Percentiles rank a stretch among this genome's conserved stretches.
These are phyloP conservation scores for Smittia aterrima DNA, from an alignment of 2,888 invertebrate species.

Conservation along the genomic window DNA sequence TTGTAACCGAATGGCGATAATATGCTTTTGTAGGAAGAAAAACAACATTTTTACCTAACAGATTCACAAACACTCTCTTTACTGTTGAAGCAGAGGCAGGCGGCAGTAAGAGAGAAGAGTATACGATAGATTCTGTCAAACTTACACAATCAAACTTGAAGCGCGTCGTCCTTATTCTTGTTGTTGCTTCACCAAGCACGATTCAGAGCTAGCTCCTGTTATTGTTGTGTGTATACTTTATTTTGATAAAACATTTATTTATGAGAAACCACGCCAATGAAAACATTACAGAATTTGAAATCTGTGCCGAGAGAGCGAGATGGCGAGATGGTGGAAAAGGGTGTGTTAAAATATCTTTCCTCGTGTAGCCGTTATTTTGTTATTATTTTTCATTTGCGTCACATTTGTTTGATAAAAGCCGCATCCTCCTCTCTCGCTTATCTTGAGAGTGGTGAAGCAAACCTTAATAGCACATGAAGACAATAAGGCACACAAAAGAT, in stretches of 20 bases:
- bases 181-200: conserved; percentile 9
- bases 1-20: conserved; percentile 42
- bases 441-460: not conserved
- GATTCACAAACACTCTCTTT: conserved; percentile 5
- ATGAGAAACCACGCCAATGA: conserved; percentile 42
- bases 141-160: conserved; percentile 18
- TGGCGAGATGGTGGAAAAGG: conserved; percentile 22
- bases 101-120: not conserved
- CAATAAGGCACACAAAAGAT: conserved; percentile 2
- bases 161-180: not conserved
- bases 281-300: conserved; percentile 38
- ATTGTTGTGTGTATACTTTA: conserved; percentile 41
- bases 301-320: conserved; percentile 31
- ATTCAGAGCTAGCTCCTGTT: conserved; percentile 13
- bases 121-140: not conserved
- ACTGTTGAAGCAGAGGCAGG: no score
- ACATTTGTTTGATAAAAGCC: not conserved
- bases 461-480: not conserved
- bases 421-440: conserved; percentile 8
- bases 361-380: conserved; percentile 12
- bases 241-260: conserved; percentile 42
- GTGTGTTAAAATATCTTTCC: conserved; percentile 15
- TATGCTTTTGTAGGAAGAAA: conserved; percentile 30
- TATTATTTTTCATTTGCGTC: conserved; percentile 25
- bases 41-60: conserved; percentile 30